Percentiles rank a stretch among this genome's conserved stretches.
phyloP scores from a whole-genome alignment of 1,140 invertebrate genomes.

The Thaumatotibia leucotreta region DNA sequence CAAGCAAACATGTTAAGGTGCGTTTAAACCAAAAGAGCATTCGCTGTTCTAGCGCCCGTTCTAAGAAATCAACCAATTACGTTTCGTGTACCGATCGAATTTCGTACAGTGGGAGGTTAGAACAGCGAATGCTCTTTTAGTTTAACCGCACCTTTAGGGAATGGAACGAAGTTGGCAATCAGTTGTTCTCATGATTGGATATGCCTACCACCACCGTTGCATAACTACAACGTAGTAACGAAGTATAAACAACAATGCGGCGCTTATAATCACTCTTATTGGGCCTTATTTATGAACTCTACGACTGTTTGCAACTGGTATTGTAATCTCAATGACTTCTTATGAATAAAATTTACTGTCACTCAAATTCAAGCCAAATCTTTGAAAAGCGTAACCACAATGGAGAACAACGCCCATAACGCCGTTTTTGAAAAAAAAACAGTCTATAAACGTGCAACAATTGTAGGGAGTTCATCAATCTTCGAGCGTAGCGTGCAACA shows the following conservation, averaged over 20 bases:
- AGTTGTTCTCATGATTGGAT: no score
- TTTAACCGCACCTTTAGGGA: no score
- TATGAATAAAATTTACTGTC: conserved; percentile 12
- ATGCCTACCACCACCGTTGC: no score
- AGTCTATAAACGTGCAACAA: conserved; percentile 66
- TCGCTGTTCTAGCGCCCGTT: no score
- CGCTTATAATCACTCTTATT: background rate
- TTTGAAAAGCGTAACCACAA: conserved; percentile 21
- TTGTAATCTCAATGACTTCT: conserved; percentile 7
- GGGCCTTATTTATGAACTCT: background rate
- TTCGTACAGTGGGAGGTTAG: no score
- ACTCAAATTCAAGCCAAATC: background rate
- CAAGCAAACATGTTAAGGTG: no score
- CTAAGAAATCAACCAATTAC: no score
- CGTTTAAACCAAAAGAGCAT: no score
- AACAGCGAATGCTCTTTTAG: no score
- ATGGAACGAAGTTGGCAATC: no score
- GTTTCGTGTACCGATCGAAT: no score
- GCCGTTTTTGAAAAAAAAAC: conserved; percentile 45
- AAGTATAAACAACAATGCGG: background rate
- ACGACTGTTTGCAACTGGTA: background rate
- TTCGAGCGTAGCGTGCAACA: conserved; percentile 54
- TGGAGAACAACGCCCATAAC: conserved; percentile 33
- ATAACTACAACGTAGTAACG: no score
- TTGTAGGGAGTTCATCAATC: conserved; percentile 66